A percentile compares a stretch with the other conserved stretches of the same genome.
Conservation (phyloP, 2,113 vertebrate genomes). For the Periophthalmus modestus region DNA sequence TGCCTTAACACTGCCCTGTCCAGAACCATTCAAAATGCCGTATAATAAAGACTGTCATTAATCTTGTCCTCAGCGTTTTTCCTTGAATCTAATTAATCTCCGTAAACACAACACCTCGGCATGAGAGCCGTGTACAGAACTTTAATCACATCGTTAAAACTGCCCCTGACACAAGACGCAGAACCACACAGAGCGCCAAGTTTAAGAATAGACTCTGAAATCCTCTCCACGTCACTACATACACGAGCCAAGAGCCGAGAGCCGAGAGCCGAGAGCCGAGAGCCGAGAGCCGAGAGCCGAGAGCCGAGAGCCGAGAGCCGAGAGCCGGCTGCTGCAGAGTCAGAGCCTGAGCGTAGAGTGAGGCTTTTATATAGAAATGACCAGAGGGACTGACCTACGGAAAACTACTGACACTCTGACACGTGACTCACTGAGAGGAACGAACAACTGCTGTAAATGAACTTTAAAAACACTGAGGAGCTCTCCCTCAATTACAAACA, state of each 20-base stretch:
- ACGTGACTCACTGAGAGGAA: background rate
- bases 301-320: background rate
- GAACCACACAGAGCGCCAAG: too few relatives aligned
- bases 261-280: background rate
- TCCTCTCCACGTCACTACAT: too few relatives aligned
- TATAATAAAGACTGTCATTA: background rate
- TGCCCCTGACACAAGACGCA: background rate
- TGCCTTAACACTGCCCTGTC: too few relatives aligned
- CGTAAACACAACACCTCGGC: background rate
- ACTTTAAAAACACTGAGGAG: too few relatives aligned
- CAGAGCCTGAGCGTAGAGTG: background rate
- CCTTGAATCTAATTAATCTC: background rate
- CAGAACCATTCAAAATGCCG: too few relatives aligned
- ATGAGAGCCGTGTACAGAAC: slow-evolving; percentile 5
- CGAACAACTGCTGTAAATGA: too few relatives aligned
- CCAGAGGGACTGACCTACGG: background rate
- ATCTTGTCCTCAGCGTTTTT: background rate
- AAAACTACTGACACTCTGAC: background rate
- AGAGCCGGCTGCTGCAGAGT: slow-evolving; percentile 8
- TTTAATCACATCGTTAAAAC: slow-evolving; percentile 29
- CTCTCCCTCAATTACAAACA: too few relatives aligned
- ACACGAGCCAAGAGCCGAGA: too few relatives aligned
- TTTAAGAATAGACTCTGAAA: too few relatives aligned
- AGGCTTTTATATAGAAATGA: background rate
- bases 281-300: background rate